These are phyloP conservation scores for Bovichtus diacanthus DNA, from an alignment of 2,797 vertebrate genomes.

Conservation along the genomic window DNA sequence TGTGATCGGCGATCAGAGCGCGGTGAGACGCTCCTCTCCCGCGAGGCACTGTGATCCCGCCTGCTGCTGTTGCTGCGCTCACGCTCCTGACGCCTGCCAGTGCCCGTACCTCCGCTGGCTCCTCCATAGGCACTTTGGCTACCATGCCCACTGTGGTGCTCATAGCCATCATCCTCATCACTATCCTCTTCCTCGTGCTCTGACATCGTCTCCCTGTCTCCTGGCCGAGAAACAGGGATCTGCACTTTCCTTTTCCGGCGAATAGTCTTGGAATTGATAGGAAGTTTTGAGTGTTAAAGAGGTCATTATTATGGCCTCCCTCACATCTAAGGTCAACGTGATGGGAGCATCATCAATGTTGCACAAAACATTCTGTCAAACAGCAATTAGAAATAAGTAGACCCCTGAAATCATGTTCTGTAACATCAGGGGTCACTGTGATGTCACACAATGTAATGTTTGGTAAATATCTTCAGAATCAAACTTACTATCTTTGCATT, in stretches of 20 bases:
- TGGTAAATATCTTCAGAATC: not conserved
- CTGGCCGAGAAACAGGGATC: slow-evolving; percentile 89
- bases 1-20: slow-evolving; percentile 93
- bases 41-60: slow-evolving; percentile 90
- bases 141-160: slow-evolving; percentile 80
- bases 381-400: not conserved
- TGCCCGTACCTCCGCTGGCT: slow-evolving; percentile 80
- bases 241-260: slow-evolving; percentile 97
- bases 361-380: not conserved
- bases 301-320: not conserved
- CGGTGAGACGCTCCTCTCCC: slow-evolving; percentile 93
- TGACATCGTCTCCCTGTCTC: slow-evolving; percentile 93
- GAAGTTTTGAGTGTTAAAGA: slow-evolving; percentile 9
- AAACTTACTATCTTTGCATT: slow-evolving; percentile 98
- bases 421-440: not conserved
- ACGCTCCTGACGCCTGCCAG: slow-evolving; percentile 75
- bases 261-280: slow-evolving; percentile 88
- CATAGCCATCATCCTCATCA: slow-evolving; percentile 92
- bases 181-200: slow-evolving; percentile 97
- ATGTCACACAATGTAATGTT: not conserved
- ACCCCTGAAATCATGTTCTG: not conserved
- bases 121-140: slow-evolving; percentile 80
- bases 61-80: slow-evolving; percentile 79
- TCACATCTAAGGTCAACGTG: not conserved
- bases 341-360: not conserved